These are phyloP conservation scores for Hippopotamyrus pictus DNA, from an alignment of 2,797 vertebrate species.

Conservation along the genomic window DNA sequence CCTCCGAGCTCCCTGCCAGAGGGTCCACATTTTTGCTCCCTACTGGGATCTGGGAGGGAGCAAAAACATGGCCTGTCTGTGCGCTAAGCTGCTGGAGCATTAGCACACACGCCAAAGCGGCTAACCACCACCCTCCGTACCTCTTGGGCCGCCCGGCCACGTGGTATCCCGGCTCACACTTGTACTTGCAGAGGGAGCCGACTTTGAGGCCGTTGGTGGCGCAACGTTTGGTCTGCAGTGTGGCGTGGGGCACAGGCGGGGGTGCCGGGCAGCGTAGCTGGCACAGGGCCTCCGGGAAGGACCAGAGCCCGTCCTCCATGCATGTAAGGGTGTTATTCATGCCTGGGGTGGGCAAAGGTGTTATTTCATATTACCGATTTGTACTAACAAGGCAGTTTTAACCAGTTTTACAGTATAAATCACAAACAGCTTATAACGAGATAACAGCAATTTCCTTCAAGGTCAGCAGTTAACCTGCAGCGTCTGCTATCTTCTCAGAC, in stretches of 20 bases:
- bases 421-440: not conserved
- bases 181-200: constrained; percentile 94
- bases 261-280: constrained; percentile 89
- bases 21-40: not conserved
- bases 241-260: constrained; percentile 75
- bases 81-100: not conserved
- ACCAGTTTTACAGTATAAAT: not conserved
- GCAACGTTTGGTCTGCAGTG: constrained; percentile 84
- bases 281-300: constrained; percentile 92
- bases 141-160: constrained; percentile 76
- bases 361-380: not conserved
- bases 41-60: not conserved
- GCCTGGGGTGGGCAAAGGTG: constrained; percentile 53
- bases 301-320: constrained; percentile 92
- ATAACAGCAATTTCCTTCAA: not conserved
- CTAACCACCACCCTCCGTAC: constrained; percentile 33
- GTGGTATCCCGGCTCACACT: constrained; percentile 90
- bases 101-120: not conserved
- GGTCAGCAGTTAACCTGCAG: not conserved
- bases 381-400: not conserved
- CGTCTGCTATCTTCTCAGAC: not conserved
- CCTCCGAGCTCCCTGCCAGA: not conserved
- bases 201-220: constrained; percentile 86
- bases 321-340: constrained; percentile 88
- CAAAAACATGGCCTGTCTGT: not conserved